Conservation (phyloP, 2,797 vertebrate genomes). For the Rhynchonycteris naso region DNA sequence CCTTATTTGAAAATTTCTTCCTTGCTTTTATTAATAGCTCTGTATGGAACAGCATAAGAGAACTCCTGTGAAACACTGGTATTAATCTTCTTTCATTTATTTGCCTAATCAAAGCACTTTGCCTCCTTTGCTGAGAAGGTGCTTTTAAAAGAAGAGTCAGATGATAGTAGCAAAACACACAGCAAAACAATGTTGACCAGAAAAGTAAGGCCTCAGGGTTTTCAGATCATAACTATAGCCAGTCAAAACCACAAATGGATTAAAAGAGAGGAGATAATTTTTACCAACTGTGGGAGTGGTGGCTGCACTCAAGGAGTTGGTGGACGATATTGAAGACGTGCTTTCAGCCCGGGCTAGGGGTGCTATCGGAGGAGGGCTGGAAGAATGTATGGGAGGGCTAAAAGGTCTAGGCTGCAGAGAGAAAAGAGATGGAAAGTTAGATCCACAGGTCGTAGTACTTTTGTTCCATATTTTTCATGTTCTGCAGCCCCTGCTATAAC, state of each 20-base stretch:
- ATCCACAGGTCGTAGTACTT: accelerated
- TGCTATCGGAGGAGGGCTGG: constrained; percentile 96
- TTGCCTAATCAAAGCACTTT: background rate
- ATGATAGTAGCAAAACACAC: constrained; percentile 42
- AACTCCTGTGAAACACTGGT: background rate
- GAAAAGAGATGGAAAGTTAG: constrained; percentile 79
- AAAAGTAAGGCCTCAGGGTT: constrained; percentile 78
- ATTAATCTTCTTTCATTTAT: background rate
- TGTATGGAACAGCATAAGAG: background rate
- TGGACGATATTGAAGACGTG: constrained; percentile 97
- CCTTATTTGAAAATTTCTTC: background rate
- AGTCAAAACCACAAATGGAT: constrained; percentile 66
- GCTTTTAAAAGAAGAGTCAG: constrained; percentile 72
- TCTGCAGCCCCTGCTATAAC: background rate
- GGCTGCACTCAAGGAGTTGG: constrained; percentile 96
- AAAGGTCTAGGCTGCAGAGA: constrained; percentile 93
- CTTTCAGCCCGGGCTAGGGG: constrained; percentile 97
- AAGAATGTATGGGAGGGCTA: constrained; percentile 95
- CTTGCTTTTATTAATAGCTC: background rate
- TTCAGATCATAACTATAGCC: background rate
- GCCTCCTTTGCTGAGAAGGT: constrained; percentile 71
- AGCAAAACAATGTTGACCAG: constrained; percentile 63
- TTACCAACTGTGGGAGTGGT: constrained; percentile 98
- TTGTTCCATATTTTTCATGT: background rate
- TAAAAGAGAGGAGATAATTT: constrained; percentile 83